phyloP scores from a whole-genome alignment of 2,797 vertebrate genomes.

The Liasis olivaceus region DNA sequence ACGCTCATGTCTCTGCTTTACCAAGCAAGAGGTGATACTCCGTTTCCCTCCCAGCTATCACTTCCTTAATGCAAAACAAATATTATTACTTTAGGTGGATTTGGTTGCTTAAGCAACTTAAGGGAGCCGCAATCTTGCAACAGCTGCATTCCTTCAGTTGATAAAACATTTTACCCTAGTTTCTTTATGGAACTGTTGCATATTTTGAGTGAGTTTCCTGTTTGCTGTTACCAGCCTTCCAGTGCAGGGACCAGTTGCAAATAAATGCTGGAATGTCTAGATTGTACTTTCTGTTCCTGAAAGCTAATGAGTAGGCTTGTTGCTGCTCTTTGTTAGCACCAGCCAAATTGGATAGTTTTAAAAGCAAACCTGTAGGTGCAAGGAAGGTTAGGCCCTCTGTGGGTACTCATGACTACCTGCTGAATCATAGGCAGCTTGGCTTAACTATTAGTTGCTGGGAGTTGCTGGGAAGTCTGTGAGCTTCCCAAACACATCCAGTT shows the following conservation, averaged over 20 bases:
- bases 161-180: neutral
- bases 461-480: neutral
- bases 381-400: neutral
- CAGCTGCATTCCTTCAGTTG: neutral
- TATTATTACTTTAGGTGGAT: constrained; percentile 3
- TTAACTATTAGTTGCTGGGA: neutral
- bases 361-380: neutral
- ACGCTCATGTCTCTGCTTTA: fast-evolving
- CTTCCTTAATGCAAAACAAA: constrained; percentile 21
- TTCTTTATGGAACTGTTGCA: neutral
- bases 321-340: neutral
- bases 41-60: neutral
- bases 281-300: neutral
- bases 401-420: neutral
- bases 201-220: neutral
- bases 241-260: neutral
- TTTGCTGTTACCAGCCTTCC: neutral
- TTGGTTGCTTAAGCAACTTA: neutral
- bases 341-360: neutral
- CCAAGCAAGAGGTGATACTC: neutral
- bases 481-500: neutral
- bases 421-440: neutral
- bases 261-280: neutral
- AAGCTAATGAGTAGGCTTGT: neutral
- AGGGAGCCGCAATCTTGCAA: neutral